These are phyloP conservation scores for Heterotis niloticus DNA, from an alignment of 2,113 vertebrate species.

Conservation along the genomic window DNA sequence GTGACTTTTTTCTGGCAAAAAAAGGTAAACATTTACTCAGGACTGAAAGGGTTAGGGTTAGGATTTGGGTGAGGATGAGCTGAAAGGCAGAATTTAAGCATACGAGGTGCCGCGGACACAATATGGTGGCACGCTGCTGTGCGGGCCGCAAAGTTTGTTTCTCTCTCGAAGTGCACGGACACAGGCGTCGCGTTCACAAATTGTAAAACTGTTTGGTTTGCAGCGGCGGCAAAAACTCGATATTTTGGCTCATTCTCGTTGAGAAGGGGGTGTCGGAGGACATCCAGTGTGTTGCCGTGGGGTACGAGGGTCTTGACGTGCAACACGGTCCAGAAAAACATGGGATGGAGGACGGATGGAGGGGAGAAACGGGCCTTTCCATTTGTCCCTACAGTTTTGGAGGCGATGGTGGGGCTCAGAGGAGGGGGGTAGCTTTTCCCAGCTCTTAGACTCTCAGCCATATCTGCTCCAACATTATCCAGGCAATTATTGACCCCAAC, in stretches of 20 bases:
- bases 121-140: no score
- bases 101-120: no score
- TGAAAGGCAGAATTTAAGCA: background rate
- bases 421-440: background rate
- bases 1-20: background rate
- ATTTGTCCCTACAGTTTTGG: constrained; percentile 17
- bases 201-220: background rate
- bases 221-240: background rate
- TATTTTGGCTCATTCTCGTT: background rate
- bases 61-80: background rate
- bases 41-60: background rate
- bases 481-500: constrained; percentile 41
- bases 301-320: background rate
- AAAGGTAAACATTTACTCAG: constrained; percentile 8
- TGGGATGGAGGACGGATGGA: background rate
- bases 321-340: background rate
- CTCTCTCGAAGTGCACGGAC: background rate
- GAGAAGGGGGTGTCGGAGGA: no score
- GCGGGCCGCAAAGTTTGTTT: no score
- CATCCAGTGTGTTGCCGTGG: background rate
- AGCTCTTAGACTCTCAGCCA: constrained; percentile 20
- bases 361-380: background rate
- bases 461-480: constrained; percentile 30
- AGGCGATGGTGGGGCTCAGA: constrained; percentile 3
- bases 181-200: background rate